These are phyloP conservation scores for Lutraria lutraria DNA, from an alignment of 2,888 invertebrate genomes.

Conservation along the genomic window DNA sequence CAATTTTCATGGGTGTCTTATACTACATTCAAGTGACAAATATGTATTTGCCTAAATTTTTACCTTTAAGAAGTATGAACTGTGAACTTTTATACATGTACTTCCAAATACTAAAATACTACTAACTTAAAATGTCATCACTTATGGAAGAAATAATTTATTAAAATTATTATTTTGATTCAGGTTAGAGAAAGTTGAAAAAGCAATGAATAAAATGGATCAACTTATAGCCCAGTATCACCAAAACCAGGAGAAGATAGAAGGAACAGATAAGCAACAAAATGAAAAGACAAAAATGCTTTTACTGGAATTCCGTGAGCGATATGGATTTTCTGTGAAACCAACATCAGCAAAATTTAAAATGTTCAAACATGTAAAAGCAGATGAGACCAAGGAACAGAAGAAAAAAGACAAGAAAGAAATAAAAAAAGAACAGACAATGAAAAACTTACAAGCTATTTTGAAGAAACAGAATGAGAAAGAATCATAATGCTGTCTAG, in stretches of 20 bases:
- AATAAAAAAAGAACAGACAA: constrained; percentile 31
- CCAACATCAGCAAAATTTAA: constrained; percentile 38
- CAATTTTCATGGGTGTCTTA: no score
- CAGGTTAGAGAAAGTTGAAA: constrained; percentile 56
- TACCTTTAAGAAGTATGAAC: no score
- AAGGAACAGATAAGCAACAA: neutral
- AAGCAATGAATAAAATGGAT: constrained; percentile 61
- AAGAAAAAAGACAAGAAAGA: constrained; percentile 47
- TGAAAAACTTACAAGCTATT: constrained; percentile 31
- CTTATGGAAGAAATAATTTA: neutral
- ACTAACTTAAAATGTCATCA: no score
- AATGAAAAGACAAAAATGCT: constrained; percentile 35
- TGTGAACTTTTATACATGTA: no score
- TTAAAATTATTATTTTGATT: constrained; percentile 16
- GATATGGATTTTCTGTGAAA: constrained; percentile 53
- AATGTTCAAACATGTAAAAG: constrained; percentile 32
- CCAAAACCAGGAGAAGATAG: constrained; percentile 39
- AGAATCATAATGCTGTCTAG: neutral
- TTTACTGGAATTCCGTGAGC: constrained; percentile 51
- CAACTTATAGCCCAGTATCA: constrained; percentile 46
- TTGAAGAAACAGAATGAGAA: constrained; percentile 22
- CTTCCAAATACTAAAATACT: no score
- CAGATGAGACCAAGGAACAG: constrained; percentile 22
- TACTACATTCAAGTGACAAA: no score
- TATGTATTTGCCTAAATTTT: no score